Evolutionary conservation across 2,888 invertebrate species (phyloP), one percentile per base, ranked within the genome.

Genomic region (Platycheirus albimanus): DNA sequence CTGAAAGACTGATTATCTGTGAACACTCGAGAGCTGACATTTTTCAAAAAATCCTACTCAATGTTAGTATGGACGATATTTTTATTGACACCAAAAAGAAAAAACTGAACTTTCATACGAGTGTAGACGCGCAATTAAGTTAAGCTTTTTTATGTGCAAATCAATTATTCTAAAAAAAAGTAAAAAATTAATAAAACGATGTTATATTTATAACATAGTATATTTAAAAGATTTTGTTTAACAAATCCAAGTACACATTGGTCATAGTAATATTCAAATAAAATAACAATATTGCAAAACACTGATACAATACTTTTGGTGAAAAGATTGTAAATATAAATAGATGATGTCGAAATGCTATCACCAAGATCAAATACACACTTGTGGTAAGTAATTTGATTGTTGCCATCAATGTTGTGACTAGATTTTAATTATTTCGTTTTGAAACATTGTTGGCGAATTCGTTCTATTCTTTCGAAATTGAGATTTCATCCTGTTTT

Each of bases 261-360:
- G 89, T 88, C 85, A 88, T 84, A 86, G 87, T 86, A 86, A 88
- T 87, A 85, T 87, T 87, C 38, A 89, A 85, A 85, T 88, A 90
- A 86, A 89, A 89, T 54, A 90, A 87, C 63, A 90, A 83, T 47
- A 90, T 87, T 85, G 86, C 86, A 86, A 88, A 90, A 80, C 92
- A 92, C 86, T 97, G 97, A 89, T 97, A 98, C 3, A 99, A 91
- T 30, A 98, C 92, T 91, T 99, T 99, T 0, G 99, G 99, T 0
- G 98, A 96, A 91, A 99, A 99, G 24, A 99, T 99, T 8, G 96
- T 95, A 97, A 98, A 99, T 6, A 99, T 95, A 90, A 98, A 99
- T 43, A 99, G 92, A 91, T 99, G 99, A 88, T 96, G 93, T 17
- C 96, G 92, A 92, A 92, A 90, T 7, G 87, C 85, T 0, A 90